Evolutionary conservation across 2,888 invertebrate species (phyloP), one percentile per base, ranked within the genome.

Genomic region (Heliconius ismenius): DNA sequence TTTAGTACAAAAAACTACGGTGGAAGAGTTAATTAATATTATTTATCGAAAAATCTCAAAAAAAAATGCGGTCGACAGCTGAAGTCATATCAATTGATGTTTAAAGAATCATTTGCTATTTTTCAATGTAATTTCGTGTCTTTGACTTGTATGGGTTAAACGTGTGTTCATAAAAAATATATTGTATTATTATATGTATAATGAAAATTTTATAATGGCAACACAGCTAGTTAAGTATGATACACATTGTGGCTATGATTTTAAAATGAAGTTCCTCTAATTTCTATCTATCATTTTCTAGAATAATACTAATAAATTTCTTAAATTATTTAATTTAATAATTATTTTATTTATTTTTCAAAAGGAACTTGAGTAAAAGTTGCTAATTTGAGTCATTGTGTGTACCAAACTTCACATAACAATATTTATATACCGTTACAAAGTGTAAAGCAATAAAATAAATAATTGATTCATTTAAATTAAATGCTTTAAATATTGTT

Each of bases 1-100:
- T 90, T 92, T 93, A 92, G 93, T 93, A 92, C 92, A 93, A 93
- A 85, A 89, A 87, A 89, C 85, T 87, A 89, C 88, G 91, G 91
- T 92, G 91, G 89, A 91, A 90, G 91, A 83, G 39, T 63, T 73
- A 73, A 73, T 79, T 79, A 77, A 79, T 78, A 79, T 80, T 77
- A 81, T 79, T 81, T 79, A 79, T 79, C 79, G 68, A 75, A 81
- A 63, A 81, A 79, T 79, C 78, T 79, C 78, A 78, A 79, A 79
- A 78, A 79, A 79, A 77, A 73, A 76, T 54, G 78, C 74, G 75
- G 63, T 77, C 76, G 67, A 79, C 79, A 79, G 72, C 78, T 79
- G 60, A 72, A 78, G 77, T 80, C 82, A 83, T 83, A 82, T 83
- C 82, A 83, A 62, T 81, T 79, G 79, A 78, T 81, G 79, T 81